Evolutionary conservation across 2,888 invertebrate genomes (phyloP), one percentile per base, ranked within the genome.

Genomic region (Lordiphosa fenestrarum): DNA sequence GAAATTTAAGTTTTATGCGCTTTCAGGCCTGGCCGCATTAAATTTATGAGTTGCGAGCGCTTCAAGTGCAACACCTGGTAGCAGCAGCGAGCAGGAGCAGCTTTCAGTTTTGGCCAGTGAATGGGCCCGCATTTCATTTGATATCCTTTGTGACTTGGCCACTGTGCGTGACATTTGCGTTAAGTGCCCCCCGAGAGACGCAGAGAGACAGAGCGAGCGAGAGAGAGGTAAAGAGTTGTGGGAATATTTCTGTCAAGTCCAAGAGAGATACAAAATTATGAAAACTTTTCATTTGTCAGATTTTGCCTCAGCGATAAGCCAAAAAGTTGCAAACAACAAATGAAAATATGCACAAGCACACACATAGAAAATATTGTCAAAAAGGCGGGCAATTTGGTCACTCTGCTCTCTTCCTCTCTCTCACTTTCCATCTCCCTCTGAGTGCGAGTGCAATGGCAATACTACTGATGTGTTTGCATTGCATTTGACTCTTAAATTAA

Each of bases 101-200:
- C 52, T 66, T 61, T 63, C 72, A 55, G 35, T 30, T 47, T 23
- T 40, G 54, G 54, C 57, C 36, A 39, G 53, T 73, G 69, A 84
- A 78, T 78, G 77, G 71, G 59, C 77, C 77, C 77, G 77, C 77
- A 78, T 77, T 55, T 52, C 62, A 81, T 69, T 71, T 71, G 69
- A 76, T 76, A 80, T 76, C 77, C 81, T 73, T 80, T 80, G 68
- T 77, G 72, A 64, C 62, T 68, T 56, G 56, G 82, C 81, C 84
- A 81, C 77, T 78, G 77, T 78, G 77, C 77, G 77, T 78, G 77
- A 84, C 77, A 77, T 84, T 77, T 84, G 81, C 77, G 71, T 84
- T 76, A 76, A 77, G 81, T 81, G 84, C 65, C 51, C 56, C 49
- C 30, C 53, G n/a, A 15, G 33, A 47, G 19, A 3, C n/a, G 1